A percentile compares a stretch with the other conserved stretches of the same genome.
phyloP scores from a whole-genome alignment of 2,888 invertebrate species.

The Fragum whitleyi region DNA sequence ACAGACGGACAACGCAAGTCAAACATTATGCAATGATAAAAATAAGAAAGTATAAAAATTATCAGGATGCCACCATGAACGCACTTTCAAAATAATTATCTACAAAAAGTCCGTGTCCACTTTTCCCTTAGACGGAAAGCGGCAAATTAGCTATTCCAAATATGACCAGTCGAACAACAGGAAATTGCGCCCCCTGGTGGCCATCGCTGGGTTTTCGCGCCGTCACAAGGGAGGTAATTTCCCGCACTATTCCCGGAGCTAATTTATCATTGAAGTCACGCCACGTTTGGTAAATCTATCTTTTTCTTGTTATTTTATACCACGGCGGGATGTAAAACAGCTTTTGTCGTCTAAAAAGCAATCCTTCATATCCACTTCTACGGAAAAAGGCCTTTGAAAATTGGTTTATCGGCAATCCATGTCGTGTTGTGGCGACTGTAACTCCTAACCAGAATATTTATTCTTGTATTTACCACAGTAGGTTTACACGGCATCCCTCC shows the following conservation, averaged over 20 bases:
- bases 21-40: too few species aligned
- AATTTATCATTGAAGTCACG: constrained; percentile 77
- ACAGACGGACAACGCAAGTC: too few species aligned
- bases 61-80: too few species aligned
- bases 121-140: neutral
- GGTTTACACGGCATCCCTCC: too few species aligned
- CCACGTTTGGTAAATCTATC: constrained; percentile 71
- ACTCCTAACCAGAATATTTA: too few species aligned
- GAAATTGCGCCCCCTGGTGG: constrained; percentile 66
- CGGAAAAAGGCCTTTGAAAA: too few species aligned
- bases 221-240: constrained; percentile 64
- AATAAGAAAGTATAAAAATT: too few species aligned
- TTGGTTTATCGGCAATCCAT: too few species aligned
- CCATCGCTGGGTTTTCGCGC: constrained; percentile 66
- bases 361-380: too few species aligned
- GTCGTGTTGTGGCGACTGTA: too few species aligned
- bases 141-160: constrained; percentile 39
- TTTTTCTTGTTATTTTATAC: constrained; percentile 68
- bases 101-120: neutral
- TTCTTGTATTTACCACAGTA: too few species aligned
- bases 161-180: constrained; percentile 61
- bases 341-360: too few species aligned
- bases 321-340: constrained; percentile 39
- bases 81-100: neutral
- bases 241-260: constrained; percentile 67